Evolutionary conservation across 2,888 invertebrate genomes (phyloP).

Genomic region (Osmoderma eremita): DNA sequence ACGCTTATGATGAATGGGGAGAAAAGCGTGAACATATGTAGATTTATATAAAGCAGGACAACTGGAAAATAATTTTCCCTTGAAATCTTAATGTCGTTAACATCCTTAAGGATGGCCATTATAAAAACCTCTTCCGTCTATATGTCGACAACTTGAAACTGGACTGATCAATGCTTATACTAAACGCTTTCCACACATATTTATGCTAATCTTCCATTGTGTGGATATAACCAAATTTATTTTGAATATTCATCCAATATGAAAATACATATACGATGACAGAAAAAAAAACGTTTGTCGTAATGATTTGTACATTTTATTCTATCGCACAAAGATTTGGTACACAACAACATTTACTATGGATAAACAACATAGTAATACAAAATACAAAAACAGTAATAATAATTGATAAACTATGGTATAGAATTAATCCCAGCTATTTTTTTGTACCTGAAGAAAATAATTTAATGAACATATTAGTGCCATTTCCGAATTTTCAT

Average conservation of each 20-base stretch:
- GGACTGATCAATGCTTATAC: too few species aligned
- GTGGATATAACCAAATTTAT: background rate
- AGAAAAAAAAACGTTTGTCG: background rate
- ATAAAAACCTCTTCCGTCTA: background rate
- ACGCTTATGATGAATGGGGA: slow-evolving; percentile 69
- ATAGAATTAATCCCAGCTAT: too few species aligned
- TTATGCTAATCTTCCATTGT: slow-evolving; percentile 10
- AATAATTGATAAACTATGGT: background rate
- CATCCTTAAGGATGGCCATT: slow-evolving; percentile 5
- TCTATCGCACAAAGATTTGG: background rate
- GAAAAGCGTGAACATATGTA: slow-evolving; percentile 75
- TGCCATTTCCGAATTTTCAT: too few species aligned
- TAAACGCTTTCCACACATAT: background rate
- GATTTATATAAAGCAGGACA: slow-evolving; percentile 79
- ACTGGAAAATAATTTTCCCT: slow-evolving; percentile 78
- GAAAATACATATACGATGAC: background rate
- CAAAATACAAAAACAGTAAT: background rate
- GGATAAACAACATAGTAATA: too few species aligned
- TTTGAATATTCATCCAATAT: slow-evolving; percentile 6
- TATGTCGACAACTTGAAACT: too few species aligned
- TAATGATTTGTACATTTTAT: background rate
- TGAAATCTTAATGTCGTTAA: slow-evolving; percentile 52
- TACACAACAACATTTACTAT: too few species aligned
- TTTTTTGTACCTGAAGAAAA: too few species aligned
- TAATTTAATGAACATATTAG: too few species aligned